Evolutionary conservation across 1,140 invertebrate species (phyloP).

Genomic region (Camponotus pennsylvanicus): DNA sequence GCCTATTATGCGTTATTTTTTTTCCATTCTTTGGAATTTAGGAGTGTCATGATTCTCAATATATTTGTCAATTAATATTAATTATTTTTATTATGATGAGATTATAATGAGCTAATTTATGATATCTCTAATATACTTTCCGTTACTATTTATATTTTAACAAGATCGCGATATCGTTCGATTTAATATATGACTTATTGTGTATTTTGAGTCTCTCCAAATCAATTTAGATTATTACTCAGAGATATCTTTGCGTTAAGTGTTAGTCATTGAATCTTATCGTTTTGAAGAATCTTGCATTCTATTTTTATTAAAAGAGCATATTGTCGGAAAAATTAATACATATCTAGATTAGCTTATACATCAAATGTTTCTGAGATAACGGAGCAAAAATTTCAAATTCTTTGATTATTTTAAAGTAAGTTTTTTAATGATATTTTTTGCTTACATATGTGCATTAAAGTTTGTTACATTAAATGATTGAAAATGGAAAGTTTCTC

Average conservation of each 20-base stretch:
- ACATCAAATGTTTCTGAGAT: neutral
- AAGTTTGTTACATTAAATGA: neutral
- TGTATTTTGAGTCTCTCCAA: neutral
- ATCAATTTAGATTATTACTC: conserved; percentile 18
- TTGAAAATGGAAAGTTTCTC: neutral
- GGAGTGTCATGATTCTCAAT: neutral
- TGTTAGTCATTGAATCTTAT: conserved; percentile 12
- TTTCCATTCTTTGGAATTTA: neutral
- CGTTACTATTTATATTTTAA: neutral
- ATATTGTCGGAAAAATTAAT: conserved; percentile 1
- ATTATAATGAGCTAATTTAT: neutral
- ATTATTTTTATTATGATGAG: neutral
- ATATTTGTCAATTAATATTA: neutral
- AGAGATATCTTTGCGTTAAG: neutral
- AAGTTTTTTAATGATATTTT: neutral
- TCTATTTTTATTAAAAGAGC: neutral
- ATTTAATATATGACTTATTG: conserved; percentile 2
- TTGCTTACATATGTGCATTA: neutral
- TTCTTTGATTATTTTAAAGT: neutral
- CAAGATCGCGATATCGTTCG: neutral
- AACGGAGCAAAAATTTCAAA: neutral
- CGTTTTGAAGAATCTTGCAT: neutral
- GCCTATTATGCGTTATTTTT: conserved; percentile 28
- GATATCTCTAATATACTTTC: neutral
- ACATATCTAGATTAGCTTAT: neutral